Evolutionary conservation across 2,888 invertebrate genomes (phyloP).

Genomic region (Caenorhabditis sp.): DNA sequence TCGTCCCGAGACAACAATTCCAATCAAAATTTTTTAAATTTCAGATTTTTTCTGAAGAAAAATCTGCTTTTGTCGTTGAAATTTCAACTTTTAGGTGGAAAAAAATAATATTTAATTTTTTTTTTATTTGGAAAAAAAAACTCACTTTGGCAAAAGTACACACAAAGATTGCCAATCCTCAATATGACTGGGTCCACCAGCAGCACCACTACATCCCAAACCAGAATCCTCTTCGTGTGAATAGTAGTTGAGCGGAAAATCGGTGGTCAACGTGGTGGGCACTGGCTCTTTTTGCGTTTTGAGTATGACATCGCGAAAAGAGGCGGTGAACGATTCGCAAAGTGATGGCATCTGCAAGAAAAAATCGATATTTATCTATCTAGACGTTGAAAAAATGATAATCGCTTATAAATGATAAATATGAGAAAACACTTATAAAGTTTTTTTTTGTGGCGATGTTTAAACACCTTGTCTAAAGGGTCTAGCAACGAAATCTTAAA

Average conservation of each 20-base stretch:
- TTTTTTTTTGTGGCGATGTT: not conserved
- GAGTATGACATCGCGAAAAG: constrained; percentile 43
- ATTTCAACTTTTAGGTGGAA: no score
- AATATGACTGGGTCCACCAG: constrained; percentile 78
- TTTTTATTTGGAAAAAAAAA: not conserved
- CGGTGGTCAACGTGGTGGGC: constrained; percentile 41
- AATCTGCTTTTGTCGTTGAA: no score
- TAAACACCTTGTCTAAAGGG: no score
- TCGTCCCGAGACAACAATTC: no score
- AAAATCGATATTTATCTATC: no score
- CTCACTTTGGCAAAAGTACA: constrained; percentile 82
- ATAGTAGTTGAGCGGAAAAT: constrained; percentile 31
- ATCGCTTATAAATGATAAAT: not conserved
- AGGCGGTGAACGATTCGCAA: constrained; percentile 52
- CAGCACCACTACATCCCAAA: constrained; percentile 65
- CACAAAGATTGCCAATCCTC: constrained; percentile 92
- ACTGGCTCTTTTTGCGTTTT: constrained; percentile 45
- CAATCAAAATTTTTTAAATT: no score
- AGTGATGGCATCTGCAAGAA: constrained; percentile 52
- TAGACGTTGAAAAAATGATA: no score
- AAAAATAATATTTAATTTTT: no score
- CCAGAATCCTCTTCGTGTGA: constrained; percentile 62
- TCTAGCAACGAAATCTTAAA: not conserved
- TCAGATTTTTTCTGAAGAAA: no score
- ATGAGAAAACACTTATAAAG: not conserved